Percentiles rank a stretch among this genome's conserved stretches.
Conservation (phyloP, 2,113 vertebrate genomes). For the Myrmecophaga tridactyla region DNA sequence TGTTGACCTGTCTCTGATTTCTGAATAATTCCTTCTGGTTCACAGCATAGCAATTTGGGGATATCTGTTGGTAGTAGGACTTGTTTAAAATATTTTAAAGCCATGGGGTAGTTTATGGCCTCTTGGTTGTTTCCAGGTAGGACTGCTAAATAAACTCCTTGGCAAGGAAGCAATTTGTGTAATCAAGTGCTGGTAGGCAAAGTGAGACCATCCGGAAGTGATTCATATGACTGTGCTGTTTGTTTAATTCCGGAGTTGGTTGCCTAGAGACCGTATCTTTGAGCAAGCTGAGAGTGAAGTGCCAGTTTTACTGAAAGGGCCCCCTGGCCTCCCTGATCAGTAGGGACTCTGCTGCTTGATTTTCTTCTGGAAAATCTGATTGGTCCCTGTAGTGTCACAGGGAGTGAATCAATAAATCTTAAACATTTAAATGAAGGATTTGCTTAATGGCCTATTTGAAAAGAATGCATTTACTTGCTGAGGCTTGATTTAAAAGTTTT, state of each 20-base stretch:
- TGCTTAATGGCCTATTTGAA: conserved; percentile 55
- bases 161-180: conserved; percentile 54
- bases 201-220: conserved; percentile 72
- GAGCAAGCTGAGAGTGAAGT: background rate
- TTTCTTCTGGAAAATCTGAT: background rate
- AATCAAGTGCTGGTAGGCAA: conserved; percentile 55
- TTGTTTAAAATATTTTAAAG: conserved; percentile 6
- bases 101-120: background rate
- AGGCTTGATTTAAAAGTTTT: background rate
- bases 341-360: background rate
- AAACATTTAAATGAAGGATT: background rate
- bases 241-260: conserved; percentile 62
- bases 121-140: background rate
- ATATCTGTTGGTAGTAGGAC: background rate
- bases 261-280: conserved; percentile 66
- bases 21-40: background rate
- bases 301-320: background rate
- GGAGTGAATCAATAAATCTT: background rate
- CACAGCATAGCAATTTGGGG: background rate
- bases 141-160: conserved; percentile 51
- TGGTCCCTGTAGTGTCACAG: background rate
- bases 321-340: background rate
- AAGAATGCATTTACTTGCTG: conserved; percentile 26
- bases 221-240: conserved; percentile 70
- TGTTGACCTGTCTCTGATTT: background rate